Evolutionary conservation across 2,797 vertebrate genomes (phyloP).

Genomic region (Tragelaphus eurycerus): DNA sequence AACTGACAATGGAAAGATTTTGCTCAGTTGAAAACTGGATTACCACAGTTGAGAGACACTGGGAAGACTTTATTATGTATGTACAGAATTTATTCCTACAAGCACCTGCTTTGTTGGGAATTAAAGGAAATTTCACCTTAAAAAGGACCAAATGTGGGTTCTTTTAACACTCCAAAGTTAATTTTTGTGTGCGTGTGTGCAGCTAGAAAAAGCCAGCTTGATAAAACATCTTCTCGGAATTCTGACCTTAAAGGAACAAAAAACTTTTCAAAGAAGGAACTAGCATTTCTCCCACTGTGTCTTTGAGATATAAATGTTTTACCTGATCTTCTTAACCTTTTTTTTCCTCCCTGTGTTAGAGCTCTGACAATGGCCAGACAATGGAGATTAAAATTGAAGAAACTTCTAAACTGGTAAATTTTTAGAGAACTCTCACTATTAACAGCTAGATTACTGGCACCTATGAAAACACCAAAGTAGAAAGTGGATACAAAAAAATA

Average conservation of each 20-base stretch:
- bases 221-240: background rate
- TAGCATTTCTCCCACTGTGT: background rate
- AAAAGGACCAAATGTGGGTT: background rate
- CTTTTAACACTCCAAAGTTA: background rate
- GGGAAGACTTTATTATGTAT: background rate
- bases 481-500: background rate
- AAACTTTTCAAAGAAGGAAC: background rate
- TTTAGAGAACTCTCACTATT: background rate
- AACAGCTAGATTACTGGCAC: background rate
- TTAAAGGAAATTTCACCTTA: background rate
- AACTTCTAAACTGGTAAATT: background rate
- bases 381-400: background rate
- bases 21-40: background rate
- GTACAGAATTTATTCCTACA: background rate
- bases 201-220: background rate
- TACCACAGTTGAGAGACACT: background rate
- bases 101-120: background rate
- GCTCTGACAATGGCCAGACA: background rate
- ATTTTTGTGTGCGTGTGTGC: background rate
- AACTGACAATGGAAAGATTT: background rate
- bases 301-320: background rate
- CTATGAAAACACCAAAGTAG: background rate
- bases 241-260: background rate
- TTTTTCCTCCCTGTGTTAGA: background rate
- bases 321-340: background rate